A percentile compares a stretch with the other conserved stretches of the same genome.
phyloP scores from a whole-genome alignment of 2,797 vertebrate genomes.

The Sebastes elongatus region DNA sequence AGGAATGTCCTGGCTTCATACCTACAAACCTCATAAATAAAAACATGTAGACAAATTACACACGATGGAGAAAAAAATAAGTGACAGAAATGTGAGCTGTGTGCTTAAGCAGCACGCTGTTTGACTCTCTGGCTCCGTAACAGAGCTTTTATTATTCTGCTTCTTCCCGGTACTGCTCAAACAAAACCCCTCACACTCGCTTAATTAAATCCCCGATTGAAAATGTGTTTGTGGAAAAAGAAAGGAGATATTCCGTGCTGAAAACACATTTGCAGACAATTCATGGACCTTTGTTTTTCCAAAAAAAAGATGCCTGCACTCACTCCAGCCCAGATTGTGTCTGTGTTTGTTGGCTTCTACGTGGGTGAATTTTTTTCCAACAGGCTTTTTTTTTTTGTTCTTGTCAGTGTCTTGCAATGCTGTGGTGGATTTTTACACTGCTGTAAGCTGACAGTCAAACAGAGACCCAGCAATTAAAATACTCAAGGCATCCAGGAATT shows the following conservation, averaged over 20 bases:
- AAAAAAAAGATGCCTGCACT: constrained; percentile 32
- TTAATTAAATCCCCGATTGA: constrained; percentile 76
- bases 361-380: constrained; percentile 55
- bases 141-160: constrained; percentile 61
- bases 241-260: constrained; percentile 66
- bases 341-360: constrained; percentile 67
- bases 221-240: constrained; percentile 74
- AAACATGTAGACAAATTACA: constrained; percentile 66
- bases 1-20: constrained; percentile 50
- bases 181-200: constrained; percentile 63
- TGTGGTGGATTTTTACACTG: constrained; percentile 36
- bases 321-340: constrained; percentile 53
- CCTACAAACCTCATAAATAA: constrained; percentile 60
- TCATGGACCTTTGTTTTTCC: constrained; percentile 59
- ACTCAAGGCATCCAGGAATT: constrained; percentile 36
- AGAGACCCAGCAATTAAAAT: constrained; percentile 52
- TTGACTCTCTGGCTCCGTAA: constrained; percentile 50
- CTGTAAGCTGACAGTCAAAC: constrained; percentile 62
- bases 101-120: constrained; percentile 59
- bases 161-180: constrained; percentile 62
- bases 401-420: constrained; percentile 34
- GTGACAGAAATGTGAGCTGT: constrained; percentile 72
- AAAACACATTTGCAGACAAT: constrained; percentile 65
- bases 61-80: constrained; percentile 22
- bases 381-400: neutral